Conservation (phyloP, 2,888 invertebrate genomes). For the Coenonympha glycerion region DNA sequence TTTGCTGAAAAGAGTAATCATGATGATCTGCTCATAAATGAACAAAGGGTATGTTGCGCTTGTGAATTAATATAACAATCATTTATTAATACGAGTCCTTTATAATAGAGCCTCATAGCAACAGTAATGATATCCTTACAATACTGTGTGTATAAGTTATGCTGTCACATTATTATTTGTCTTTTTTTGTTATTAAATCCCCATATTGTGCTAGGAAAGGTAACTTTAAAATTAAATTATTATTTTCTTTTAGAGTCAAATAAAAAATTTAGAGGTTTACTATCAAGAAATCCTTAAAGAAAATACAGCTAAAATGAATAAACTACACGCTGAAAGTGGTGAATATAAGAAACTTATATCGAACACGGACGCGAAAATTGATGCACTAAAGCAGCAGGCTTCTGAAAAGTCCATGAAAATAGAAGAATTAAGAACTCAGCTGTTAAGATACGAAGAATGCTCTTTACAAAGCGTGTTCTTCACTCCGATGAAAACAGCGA, state of each 20-base stretch:
- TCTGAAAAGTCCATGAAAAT: slow-evolving; percentile 66
- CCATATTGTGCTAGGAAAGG: too few relatives aligned
- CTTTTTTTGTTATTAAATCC: too few relatives aligned
- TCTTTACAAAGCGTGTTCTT: slow-evolving; percentile 69
- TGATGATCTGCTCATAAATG: slow-evolving; percentile 78
- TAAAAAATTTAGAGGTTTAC: slow-evolving; percentile 59
- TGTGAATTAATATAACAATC: background rate
- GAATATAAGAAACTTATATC: slow-evolving; percentile 60
- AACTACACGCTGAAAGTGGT: slow-evolving; percentile 56
- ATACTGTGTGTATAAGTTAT: too few relatives aligned
- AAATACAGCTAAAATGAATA: slow-evolving; percentile 67
- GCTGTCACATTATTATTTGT: too few relatives aligned
- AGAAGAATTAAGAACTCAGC: slow-evolving; percentile 62
- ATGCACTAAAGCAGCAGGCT: slow-evolving; percentile 64
- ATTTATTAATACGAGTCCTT: too few relatives aligned
- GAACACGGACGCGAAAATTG: slow-evolving; percentile 69
- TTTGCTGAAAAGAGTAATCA: slow-evolving; percentile 78
- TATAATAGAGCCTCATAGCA: too few relatives aligned
- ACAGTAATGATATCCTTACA: too few relatives aligned
- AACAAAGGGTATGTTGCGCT: slow-evolving; percentile 66
- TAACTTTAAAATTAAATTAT: too few relatives aligned
- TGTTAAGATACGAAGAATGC: slow-evolving; percentile 64
- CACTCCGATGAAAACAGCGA: slow-evolving; percentile 72
- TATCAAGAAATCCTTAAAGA: slow-evolving; percentile 71
- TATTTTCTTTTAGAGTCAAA: slow-evolving; percentile 61